Evolutionary conservation across 2,113 vertebrate genomes (phyloP).

Genomic region (Calidris pugnax): DNA sequence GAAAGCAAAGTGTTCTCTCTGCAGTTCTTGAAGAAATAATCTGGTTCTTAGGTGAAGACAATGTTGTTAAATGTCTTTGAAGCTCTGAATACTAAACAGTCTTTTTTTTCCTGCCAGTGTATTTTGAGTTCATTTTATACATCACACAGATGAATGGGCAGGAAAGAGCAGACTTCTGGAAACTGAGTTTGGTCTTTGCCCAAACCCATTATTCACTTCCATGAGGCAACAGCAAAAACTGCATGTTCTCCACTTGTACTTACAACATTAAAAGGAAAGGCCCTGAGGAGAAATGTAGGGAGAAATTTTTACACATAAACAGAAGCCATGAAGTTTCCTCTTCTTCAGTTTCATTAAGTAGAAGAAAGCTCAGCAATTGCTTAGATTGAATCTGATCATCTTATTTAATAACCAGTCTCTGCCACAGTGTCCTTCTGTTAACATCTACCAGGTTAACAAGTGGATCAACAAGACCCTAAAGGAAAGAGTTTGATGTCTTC

Average conservation of each 20-base stretch:
- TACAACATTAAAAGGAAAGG: background rate
- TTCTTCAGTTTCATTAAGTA: background rate
- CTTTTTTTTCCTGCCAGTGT: background rate
- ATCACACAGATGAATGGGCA: constrained; percentile 3
- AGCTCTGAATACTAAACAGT: constrained; percentile 38
- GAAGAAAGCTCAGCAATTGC: background rate
- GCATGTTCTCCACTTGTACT: background rate
- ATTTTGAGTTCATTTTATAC: background rate
- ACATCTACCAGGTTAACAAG: background rate
- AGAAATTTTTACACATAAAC: background rate
- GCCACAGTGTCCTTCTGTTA: background rate
- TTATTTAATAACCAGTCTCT: background rate
- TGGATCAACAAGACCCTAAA: background rate
- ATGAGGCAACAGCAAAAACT: background rate
- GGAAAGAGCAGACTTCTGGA: constrained; percentile 26
- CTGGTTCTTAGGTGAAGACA: constrained; percentile 28
- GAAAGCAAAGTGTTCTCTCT: constrained; percentile 36
- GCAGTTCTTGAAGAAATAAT: constrained; percentile 47
- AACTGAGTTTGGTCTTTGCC: constrained; percentile 30
- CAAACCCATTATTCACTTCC: constrained; percentile 31
- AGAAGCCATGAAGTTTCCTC: background rate
- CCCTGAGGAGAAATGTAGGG: background rate
- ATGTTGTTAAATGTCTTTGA: constrained; percentile 13
- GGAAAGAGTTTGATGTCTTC: background rate
- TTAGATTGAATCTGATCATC: background rate